Conservation (phyloP, 2,888 invertebrate genomes). For the Stramonita haemastoma region DNA sequence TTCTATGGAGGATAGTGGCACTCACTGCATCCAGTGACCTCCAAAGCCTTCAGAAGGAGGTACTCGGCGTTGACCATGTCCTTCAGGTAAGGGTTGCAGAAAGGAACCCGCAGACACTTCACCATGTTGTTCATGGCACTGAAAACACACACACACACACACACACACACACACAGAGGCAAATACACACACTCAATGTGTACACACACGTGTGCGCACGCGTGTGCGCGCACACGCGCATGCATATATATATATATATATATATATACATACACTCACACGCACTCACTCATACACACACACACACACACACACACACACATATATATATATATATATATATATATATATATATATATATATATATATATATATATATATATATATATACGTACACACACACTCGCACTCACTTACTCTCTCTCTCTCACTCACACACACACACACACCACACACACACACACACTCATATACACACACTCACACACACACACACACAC, state of each 20-base stretch:
- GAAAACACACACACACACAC: too few relatives aligned
- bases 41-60: neutral
- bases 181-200: neutral
- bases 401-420: neutral
- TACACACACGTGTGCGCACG: neutral
- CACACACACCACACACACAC: neutral
- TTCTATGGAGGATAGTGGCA: too few relatives aligned
- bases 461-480: neutral
- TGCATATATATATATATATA: neutral
- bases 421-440: neutral
- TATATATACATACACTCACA: neutral
- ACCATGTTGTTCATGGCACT: neutral
- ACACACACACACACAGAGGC: too few relatives aligned
- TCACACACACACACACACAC: neutral
- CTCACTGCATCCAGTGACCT: neutral
- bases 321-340: neutral
- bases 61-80: neutral
- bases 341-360: neutral
- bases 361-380: neutral
- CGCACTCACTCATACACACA: neutral
- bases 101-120: neutral
- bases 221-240: neutral
- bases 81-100: neutral
- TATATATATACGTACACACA: neutral
- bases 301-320: neutral